Evolutionary conservation across 2,888 invertebrate genomes (phyloP).

Genomic region (Augiades crinisus): DNA sequence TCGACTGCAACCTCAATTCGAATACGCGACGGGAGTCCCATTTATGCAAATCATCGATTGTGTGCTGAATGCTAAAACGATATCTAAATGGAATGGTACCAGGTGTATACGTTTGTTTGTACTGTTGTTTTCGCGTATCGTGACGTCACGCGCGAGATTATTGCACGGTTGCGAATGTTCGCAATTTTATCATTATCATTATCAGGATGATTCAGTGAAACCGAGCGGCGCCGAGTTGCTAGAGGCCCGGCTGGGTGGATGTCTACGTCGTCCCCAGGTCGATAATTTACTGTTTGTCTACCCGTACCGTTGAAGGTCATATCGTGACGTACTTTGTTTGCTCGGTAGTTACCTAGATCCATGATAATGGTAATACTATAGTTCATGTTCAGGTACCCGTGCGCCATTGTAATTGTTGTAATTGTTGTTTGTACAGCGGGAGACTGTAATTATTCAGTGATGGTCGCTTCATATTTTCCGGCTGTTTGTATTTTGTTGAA

Average conservation of each 20-base stretch:
- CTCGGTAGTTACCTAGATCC: conserved; percentile 7
- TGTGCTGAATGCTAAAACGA: no score
- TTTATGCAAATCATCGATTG: no score
- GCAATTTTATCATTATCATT: conserved; percentile 27
- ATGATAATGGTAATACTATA: not conserved
- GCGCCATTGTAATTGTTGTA: not conserved
- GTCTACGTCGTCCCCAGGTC: conserved; percentile 26
- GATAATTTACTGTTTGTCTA: conserved; percentile 10
- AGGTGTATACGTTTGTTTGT: no score
- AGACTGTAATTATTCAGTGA: not conserved
- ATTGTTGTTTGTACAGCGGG: not conserved
- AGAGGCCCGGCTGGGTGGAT: conserved; percentile 29
- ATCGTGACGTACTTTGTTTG: conserved; percentile 13
- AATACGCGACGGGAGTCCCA: no score
- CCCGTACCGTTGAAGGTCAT: conserved; percentile 8
- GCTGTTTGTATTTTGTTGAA: no score
- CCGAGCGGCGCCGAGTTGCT: conserved; percentile 23
- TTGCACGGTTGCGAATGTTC: not conserved
- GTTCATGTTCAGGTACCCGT: not conserved
- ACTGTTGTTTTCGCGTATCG: no score
- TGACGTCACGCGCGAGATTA: not conserved
- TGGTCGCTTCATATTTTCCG: not conserved
- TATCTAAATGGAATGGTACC: no score
- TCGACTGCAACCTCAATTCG: no score
- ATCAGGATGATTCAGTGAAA: conserved; percentile 31